These are phyloP conservation scores for Paradoxurus hermaphroditus DNA, from an alignment of 2,113 vertebrate species.

Conservation along the genomic window DNA sequence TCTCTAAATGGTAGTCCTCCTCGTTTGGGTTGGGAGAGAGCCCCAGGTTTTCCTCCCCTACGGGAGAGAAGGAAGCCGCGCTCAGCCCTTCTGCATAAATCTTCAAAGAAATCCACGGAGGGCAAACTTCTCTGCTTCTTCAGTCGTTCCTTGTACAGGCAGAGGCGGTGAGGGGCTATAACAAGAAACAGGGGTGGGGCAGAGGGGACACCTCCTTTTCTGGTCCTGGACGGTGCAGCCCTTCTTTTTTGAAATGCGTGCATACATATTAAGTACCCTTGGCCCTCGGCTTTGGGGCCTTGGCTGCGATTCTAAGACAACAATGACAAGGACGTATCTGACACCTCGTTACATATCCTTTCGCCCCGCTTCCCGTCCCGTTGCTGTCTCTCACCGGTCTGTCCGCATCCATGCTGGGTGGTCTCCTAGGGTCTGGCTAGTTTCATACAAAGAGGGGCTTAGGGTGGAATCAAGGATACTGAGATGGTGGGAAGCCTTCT, in stretches of 20 bases:
- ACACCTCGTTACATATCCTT: background rate
- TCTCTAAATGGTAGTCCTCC: background rate
- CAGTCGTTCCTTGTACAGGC: background rate
- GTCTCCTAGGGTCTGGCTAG: background rate
- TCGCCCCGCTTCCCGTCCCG: fast-evolving
- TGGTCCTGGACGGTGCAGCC: background rate
- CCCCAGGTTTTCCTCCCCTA: background rate
- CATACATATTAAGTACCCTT: fast-evolving
- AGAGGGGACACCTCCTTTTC: background rate
- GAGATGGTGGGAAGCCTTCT: background rate
- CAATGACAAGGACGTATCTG: background rate
- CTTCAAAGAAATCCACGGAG: background rate
- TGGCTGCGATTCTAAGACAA: background rate
- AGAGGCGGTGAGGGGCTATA: background rate
- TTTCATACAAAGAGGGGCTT: background rate
- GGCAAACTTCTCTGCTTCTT: background rate
- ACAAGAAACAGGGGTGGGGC: too few species aligned
- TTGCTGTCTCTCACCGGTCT: background rate
- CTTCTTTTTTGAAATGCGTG: background rate
- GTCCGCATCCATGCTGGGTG: background rate
- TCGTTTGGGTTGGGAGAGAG: background rate
- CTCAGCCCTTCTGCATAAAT: background rate
- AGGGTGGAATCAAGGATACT: background rate
- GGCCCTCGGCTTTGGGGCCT: background rate
- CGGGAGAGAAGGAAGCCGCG: background rate